Conservation (phyloP, 2,113 vertebrate species). For the Girardinichthys multiradiatus region DNA sequence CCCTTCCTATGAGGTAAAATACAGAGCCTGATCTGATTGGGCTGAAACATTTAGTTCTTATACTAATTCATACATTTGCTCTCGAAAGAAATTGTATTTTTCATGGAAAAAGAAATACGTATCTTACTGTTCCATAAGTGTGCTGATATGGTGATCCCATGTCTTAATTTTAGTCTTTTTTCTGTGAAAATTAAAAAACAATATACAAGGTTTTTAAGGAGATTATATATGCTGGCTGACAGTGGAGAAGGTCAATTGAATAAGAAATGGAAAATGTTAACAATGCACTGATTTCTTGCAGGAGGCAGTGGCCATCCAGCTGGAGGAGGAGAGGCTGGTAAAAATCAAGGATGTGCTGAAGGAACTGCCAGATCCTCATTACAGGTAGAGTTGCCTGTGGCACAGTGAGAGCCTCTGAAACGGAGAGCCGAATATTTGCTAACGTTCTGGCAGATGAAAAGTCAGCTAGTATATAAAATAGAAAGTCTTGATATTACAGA, state of each 20-base stretch:
- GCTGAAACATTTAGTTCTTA: too few relatives aligned
- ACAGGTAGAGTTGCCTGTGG: conserved; percentile 77
- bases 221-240: neutral
- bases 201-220: too few relatives aligned
- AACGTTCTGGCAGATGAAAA: neutral
- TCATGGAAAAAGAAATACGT: too few relatives aligned
- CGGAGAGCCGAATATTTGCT: neutral
- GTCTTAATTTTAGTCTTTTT: too few relatives aligned
- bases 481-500: too few relatives aligned
- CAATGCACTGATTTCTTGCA: conserved; percentile 38
- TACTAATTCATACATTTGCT: too few relatives aligned
- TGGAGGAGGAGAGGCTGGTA: conserved; percentile 88
- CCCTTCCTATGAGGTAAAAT: neutral
- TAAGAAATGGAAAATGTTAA: neutral
- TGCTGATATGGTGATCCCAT: too few relatives aligned
- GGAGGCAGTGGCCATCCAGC: conserved; percentile 90
- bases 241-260: neutral
- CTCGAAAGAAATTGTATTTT: too few relatives aligned
- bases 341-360: conserved; percentile 91
- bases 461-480: too few relatives aligned
- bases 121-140: too few relatives aligned
- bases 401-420: rapidly evolving
- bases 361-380: conserved; percentile 86
- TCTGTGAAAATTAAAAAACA: too few relatives aligned
- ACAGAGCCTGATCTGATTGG: too few relatives aligned